Evolutionary conservation across 2,797 vertebrate genomes (phyloP).

Genomic region (Falco rusticolus): DNA sequence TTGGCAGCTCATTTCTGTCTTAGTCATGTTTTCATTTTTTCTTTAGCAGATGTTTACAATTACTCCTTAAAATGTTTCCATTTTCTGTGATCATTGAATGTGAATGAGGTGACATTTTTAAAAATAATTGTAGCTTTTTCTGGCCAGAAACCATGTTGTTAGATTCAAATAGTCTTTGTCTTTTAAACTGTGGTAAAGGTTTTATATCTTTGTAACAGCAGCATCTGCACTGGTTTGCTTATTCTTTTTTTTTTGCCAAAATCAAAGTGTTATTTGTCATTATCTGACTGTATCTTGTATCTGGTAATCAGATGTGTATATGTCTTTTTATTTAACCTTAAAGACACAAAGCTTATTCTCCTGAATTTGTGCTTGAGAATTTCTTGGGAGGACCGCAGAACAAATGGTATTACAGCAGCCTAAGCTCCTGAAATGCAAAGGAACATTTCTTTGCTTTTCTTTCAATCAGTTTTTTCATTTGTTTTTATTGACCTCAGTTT

Average conservation of each 20-base stretch:
- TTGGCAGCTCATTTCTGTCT: slow-evolving; percentile 53
- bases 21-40: slow-evolving; percentile 30
- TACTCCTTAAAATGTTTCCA: slow-evolving; percentile 62
- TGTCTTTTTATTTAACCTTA: slow-evolving; percentile 17
- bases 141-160: slow-evolving; percentile 33
- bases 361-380: not conserved
- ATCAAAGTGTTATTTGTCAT: slow-evolving; percentile 29
- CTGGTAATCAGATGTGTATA: slow-evolving; percentile 45
- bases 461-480: not conserved
- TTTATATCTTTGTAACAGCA: slow-evolving; percentile 1
- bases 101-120: slow-evolving; percentile 63
- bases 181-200: slow-evolving; percentile 50
- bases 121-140: slow-evolving; percentile 63
- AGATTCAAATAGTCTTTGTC: slow-evolving; percentile 45
- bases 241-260: not conserved
- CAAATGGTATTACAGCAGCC: not conserved
- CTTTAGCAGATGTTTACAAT: slow-evolving; percentile 67
- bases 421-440: not conserved
- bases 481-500: slow-evolving; percentile 35
- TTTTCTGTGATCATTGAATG: slow-evolving; percentile 65
- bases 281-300: slow-evolving; percentile 26
- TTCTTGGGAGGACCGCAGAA: slow-evolving; percentile 5
- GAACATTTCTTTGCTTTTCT: not conserved
- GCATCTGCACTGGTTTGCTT: slow-evolving; percentile 3
- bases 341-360: not conserved